A percentile compares a stretch with the other conserved stretches of the same genome.
These are phyloP conservation scores for Piprites chloris DNA, from an alignment of 2,113 vertebrate genomes.

Conservation along the genomic window DNA sequence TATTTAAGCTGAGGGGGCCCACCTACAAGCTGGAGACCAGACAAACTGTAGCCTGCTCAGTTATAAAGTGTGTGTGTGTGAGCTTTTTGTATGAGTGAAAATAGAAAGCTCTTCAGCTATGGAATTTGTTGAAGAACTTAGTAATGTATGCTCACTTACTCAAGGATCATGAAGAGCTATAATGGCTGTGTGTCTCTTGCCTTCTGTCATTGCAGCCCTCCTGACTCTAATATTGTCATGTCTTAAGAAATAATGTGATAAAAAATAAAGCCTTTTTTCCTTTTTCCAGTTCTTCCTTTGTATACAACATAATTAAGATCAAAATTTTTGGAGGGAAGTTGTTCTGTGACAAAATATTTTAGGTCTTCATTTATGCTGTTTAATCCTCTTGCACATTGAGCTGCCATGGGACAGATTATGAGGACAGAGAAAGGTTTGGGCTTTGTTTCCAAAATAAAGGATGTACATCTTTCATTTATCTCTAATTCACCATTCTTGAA, in stretches of 20 bases:
- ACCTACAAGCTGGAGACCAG: background rate
- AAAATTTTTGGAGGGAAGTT: background rate
- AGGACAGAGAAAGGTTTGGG: background rate
- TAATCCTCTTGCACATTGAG: background rate
- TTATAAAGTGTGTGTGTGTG: background rate
- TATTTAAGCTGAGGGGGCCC: background rate
- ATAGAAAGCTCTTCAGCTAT: background rate
- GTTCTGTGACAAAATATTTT: background rate
- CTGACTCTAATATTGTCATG: rapidly evolving
- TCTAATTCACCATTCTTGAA: background rate
- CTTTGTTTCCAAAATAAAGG: background rate
- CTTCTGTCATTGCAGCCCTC: background rate
- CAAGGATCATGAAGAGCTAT: background rate
- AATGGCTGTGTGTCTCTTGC: background rate
- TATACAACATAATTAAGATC: background rate
- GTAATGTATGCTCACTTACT: background rate
- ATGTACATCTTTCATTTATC: background rate
- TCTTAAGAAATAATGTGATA: background rate
- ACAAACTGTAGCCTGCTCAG: background rate
- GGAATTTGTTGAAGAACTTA: background rate
- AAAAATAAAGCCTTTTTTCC: background rate
- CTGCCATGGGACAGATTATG: background rate
- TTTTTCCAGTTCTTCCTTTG: background rate
- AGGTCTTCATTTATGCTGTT: background rate
- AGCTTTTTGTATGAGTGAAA: background rate